Percentiles rank a stretch among this genome's conserved stretches.
Conservation (phyloP, 1,140 invertebrate genomes). For the Bilobella aurantiaca region DNA sequence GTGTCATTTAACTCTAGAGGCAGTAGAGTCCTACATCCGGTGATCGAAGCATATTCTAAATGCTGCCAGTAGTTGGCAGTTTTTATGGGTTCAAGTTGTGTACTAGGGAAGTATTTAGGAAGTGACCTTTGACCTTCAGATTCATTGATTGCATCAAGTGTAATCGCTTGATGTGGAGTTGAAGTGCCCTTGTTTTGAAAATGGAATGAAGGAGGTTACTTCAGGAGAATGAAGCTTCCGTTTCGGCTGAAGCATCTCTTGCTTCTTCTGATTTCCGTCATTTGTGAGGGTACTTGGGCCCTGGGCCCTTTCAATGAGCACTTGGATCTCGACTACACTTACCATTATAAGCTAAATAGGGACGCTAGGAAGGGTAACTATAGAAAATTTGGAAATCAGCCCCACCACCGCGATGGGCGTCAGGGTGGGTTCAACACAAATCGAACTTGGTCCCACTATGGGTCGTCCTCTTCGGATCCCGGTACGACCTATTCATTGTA, state of each 20-base stretch:
- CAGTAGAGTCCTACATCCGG: too few species aligned
- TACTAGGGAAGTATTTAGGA: too few species aligned
- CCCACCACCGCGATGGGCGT: constrained; percentile 17
- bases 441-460: constrained; percentile 6
- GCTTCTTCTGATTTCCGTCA: not conserved
- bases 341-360: constrained; percentile 32
- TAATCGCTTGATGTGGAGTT: too few species aligned
- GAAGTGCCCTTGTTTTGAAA: too few species aligned
- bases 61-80: too few species aligned
- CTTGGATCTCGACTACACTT: constrained; percentile 27
- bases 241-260: constrained; percentile 6
- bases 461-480: not conserved
- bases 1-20: too few species aligned
- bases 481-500: not conserved
- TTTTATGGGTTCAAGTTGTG: too few species aligned
- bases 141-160: too few species aligned
- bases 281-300: not conserved
- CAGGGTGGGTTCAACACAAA: constrained; percentile 10
- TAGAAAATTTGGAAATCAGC: too few species aligned
- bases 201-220: too few species aligned
- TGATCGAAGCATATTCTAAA: too few species aligned
- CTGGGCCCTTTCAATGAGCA: not conserved
- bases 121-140: too few species aligned
- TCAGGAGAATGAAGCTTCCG: constrained; percentile 15
- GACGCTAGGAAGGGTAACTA: constrained; percentile 21